Conservation (phyloP, 1,140 invertebrate genomes). For the Philotrypesis tridentata region DNA sequence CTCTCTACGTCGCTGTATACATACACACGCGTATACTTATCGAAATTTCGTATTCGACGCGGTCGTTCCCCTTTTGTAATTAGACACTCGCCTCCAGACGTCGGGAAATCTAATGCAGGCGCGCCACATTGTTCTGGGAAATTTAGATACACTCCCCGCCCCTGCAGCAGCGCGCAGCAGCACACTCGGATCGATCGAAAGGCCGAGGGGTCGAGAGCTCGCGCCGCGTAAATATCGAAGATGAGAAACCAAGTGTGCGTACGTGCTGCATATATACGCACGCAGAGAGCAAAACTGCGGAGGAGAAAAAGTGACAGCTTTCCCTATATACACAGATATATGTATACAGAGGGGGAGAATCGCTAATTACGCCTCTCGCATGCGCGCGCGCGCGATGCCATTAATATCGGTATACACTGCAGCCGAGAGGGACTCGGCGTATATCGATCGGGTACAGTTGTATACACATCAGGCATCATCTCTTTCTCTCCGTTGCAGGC, state of each 20-base stretch:
- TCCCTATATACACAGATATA: too few species aligned
- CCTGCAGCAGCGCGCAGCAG: neutral
- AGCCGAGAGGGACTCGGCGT: too few species aligned
- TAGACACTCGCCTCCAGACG: constrained; percentile 70
- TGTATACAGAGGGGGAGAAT: constrained; percentile 54
- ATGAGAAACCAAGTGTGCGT: neutral
- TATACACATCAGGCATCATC: too few species aligned
- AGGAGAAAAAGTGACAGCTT: constrained; percentile 43
- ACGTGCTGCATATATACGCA: too few species aligned
- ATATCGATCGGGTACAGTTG: too few species aligned
- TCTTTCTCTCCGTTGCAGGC: constrained; percentile 58
- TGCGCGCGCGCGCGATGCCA: constrained; percentile 47
- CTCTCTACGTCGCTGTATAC: too few species aligned
- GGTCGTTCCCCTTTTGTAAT: constrained; percentile 60
- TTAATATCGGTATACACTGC: constrained; percentile 56
- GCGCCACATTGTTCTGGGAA: constrained; percentile 66
- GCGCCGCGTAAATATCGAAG: constrained; percentile 4
- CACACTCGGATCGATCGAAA: too few species aligned
- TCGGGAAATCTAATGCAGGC: constrained; percentile 31
- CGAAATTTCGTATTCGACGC: neutral
- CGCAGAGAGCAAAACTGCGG: constrained; percentile 43
- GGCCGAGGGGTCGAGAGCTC: neutral
- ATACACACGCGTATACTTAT: neutral
- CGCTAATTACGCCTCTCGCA: constrained; percentile 67
- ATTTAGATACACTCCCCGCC: constrained; percentile 21